Evolutionary conservation across 2,797 vertebrate genomes (phyloP).

Genomic region (Pterois miles): DNA sequence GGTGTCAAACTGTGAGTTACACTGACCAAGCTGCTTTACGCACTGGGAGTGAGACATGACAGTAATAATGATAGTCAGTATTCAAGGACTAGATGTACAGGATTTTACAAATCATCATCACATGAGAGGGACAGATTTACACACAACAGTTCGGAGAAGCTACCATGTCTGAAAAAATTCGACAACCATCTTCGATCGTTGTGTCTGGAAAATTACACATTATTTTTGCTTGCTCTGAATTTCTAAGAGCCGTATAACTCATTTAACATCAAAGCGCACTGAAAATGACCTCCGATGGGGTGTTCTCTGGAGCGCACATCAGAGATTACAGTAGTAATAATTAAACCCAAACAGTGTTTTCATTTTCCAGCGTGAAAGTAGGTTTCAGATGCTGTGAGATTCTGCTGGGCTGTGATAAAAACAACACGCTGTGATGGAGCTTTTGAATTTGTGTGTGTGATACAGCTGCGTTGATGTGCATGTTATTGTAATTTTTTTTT

Average conservation of each 20-base stretch:
- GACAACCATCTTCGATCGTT: neutral
- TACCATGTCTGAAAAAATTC: neutral
- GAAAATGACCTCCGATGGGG: conserved; percentile 37
- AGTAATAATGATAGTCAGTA: neutral
- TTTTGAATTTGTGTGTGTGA: neutral
- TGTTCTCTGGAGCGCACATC: conserved; percentile 47
- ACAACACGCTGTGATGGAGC: neutral
- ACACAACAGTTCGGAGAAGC: neutral
- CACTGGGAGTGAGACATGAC: rapidly evolving
- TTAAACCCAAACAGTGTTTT: conserved; percentile 55
- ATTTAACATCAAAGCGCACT: conserved; percentile 55
- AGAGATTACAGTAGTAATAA: conserved; percentile 54
- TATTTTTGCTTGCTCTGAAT: conserved; percentile 21
- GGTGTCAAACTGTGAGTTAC: no score
- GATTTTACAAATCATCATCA: neutral
- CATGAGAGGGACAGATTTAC: neutral
- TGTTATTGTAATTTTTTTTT: neutral
- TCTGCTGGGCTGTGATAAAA: conserved; percentile 15
- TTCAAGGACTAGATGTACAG: neutral
- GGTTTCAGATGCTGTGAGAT: conserved; percentile 4
- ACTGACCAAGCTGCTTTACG: no score
- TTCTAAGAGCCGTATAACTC: conserved; percentile 26
- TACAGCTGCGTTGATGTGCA: neutral
- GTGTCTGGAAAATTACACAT: conserved; percentile 28
- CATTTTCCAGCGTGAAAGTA: conserved; percentile 22